Conservation (phyloP, 2,113 vertebrate species). For the Ifrita kowaldi region DNA sequence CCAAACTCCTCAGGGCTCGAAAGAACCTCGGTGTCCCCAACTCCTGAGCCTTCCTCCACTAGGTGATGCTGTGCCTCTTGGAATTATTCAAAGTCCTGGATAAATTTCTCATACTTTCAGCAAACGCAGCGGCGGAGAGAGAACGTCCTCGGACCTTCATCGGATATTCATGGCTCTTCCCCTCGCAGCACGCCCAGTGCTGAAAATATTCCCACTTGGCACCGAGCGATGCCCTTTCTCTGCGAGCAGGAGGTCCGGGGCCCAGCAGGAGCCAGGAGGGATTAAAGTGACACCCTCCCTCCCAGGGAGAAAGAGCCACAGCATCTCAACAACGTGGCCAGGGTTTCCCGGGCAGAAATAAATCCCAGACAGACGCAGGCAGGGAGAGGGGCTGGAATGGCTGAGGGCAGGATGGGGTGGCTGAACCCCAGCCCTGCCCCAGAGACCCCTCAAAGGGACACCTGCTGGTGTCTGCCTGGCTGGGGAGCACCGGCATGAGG, state of each 20-base stretch:
- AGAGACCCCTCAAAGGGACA: not conserved
- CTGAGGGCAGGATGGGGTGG: accelerated
- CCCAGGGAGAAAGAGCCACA: not conserved
- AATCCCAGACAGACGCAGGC: accelerated
- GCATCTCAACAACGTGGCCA: not conserved
- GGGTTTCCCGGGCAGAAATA: not conserved
- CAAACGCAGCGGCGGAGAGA: not conserved
- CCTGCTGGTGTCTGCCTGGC: accelerated
- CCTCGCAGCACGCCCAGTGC: not conserved
- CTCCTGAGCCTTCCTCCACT: not conserved
- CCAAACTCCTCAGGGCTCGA: not conserved
- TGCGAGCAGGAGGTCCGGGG: not conserved
- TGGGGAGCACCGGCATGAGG: not conserved
- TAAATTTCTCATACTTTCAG: not conserved
- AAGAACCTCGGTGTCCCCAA: not conserved
- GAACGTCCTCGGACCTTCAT: not conserved
- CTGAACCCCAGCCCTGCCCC: not conserved
- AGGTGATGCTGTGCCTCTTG: slow-evolving; percentile 35
- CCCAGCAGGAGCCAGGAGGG: not conserved
- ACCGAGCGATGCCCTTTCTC: not conserved
- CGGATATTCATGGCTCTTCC: not conserved
- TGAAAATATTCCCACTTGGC: not conserved
- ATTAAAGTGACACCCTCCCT: not conserved
- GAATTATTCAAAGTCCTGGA: not conserved
- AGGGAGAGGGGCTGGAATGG: not conserved